A percentile compares a stretch with the other conserved stretches of the same genome.
phyloP scores from a whole-genome alignment of 2,113 vertebrate species.

The Psephotus haematonotus region DNA sequence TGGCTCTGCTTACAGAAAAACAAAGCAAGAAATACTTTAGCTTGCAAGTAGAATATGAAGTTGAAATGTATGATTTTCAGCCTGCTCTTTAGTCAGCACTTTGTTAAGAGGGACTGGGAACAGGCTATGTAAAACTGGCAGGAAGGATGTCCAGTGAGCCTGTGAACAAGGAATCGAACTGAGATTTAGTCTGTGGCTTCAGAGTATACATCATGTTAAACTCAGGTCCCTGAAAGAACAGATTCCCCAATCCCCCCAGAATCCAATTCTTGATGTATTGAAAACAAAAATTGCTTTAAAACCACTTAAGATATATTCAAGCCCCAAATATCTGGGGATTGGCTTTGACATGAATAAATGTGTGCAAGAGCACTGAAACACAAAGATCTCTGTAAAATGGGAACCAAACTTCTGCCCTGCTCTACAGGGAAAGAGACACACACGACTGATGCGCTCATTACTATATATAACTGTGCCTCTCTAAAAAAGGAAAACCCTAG shows the following conservation, averaged over 20 bases:
- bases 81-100: neutral
- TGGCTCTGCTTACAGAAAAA: constrained; percentile 16
- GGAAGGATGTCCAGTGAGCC: neutral
- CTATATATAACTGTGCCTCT: neutral
- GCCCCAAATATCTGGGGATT: neutral
- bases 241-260: neutral
- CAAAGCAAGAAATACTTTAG: constrained; percentile 16
- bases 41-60: neutral
- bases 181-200: neutral
- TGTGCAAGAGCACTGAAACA: rapidly evolving
- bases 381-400: neutral
- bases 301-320: neutral
- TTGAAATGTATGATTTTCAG: neutral
- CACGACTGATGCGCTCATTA: neutral
- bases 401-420: neutral
- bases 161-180: neutral
- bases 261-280: neutral
- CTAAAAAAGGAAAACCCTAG: constrained; percentile 13
- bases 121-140: neutral
- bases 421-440: neutral
- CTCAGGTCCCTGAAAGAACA: neutral
- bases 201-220: neutral
- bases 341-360: neutral
- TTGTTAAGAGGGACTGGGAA: neutral
- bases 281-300: neutral